phyloP scores from a whole-genome alignment of 2,797 vertebrate genomes.

The Botia kubotai region DNA sequence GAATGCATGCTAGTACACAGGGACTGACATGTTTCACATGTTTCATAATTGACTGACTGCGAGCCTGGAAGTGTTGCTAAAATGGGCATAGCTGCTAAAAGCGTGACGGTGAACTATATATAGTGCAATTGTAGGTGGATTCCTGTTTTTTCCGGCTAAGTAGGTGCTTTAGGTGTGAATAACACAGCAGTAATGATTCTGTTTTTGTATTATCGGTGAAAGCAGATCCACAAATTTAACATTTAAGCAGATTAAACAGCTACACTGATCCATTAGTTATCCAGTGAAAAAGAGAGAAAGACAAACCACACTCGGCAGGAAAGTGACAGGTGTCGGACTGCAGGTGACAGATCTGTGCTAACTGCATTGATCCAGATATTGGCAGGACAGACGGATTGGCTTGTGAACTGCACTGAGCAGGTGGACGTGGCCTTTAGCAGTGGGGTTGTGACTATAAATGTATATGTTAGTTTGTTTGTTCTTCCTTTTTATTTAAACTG shows the following conservation, averaged over 20 bases:
- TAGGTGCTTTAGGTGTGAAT: constrained; percentile 27
- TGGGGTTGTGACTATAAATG: background rate
- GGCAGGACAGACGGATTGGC: constrained; percentile 9
- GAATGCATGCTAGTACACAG: constrained; percentile 26
- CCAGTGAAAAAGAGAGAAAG: background rate
- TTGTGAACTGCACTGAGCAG: background rate
- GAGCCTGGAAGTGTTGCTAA: background rate
- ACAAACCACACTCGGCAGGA: background rate
- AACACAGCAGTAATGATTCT: constrained; percentile 14
- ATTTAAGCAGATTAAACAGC: background rate
- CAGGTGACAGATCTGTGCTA: constrained; percentile 19
- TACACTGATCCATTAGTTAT: background rate
- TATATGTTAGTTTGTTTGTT: background rate
- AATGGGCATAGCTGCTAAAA: background rate
- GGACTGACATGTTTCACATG: constrained; percentile 9
- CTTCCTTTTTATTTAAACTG: too few relatives aligned
- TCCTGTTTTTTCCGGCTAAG: constrained; percentile 21
- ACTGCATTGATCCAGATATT: constrained; percentile 33
- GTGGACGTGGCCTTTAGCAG: background rate
- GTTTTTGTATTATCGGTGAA: constrained; percentile 1
- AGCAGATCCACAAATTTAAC: background rate
- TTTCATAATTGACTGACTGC: constrained; percentile 1
- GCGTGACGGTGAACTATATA: background rate
- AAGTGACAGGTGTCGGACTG: constrained; percentile 1
- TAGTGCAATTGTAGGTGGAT: constrained; percentile 32